Evolutionary conservation across 2,888 invertebrate species (phyloP), one percentile per base, ranked within the genome.

Genomic region (Cecidostiba fungosa): DNA sequence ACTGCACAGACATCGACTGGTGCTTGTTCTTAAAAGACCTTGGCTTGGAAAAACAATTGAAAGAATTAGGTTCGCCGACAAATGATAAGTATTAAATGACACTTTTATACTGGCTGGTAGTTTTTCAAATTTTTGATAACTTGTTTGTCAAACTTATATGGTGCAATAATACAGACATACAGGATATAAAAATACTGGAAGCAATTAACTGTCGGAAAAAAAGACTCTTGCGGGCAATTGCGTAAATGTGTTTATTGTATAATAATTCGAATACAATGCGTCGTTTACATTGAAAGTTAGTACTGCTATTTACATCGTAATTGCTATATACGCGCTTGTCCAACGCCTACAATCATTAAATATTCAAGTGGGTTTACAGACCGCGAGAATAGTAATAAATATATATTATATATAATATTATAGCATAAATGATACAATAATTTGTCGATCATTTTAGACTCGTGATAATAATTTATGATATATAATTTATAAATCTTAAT

Each of bases 1-100:
- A 93, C 88, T 92, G 92, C 78, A 94, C 94, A 10, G 90, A 93
- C 74, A 94, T 95, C 79, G 93, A 94, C 89, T 95, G 94, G 94
- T 93, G 93, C 82, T 92, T 90, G 36, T 94, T 95, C 86, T 92
- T 94, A 86, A 94, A 94, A 87, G 93, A 93, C 86, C 91, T 95
- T 62, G 90, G 94, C 88, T 91, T 95, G 86, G 93, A 94, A 84
- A 90, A 92, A 3, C 89, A 91, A 43, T 16, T 66, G 6, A 79
- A 83, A 43, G 83, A 83, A 59, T 29, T n/a, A 0, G 47, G 8
- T 8, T 39, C 62, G 5, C 23, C 26, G n/a, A 12, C 43, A 12
- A 43, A 77, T 6, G 23, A 50, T 26, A 82, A 69, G 26, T 70
- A n/a, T n/a, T n/a, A 72, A 32, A 72, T 43, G 26, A 14, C 8